A percentile compares a stretch with the other conserved stretches of the same genome.
Conservation (phyloP, 2,888 invertebrate species). For the Pherbina coryleti region DNA sequence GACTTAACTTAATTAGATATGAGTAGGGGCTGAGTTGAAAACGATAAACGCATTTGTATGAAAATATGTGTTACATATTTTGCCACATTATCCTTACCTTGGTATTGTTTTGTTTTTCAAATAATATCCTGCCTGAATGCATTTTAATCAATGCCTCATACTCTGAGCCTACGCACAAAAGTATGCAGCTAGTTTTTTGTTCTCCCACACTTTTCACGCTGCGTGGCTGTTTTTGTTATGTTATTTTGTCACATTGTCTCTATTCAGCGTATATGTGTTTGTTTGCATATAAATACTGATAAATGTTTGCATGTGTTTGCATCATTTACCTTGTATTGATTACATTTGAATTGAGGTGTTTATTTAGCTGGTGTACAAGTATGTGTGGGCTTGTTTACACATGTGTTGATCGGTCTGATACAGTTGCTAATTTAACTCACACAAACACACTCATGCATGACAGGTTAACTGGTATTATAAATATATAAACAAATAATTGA, state of each 20-base stretch:
- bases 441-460: slow-evolving; percentile 7
- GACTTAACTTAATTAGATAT: too few relatives aligned
- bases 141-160: too few relatives aligned
- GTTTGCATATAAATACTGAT: background rate
- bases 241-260: background rate
- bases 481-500: slow-evolving; percentile 25
- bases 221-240: too few relatives aligned
- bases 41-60: too few relatives aligned
- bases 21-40: too few relatives aligned
- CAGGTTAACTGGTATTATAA: background rate
- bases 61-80: too few relatives aligned
- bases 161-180: too few relatives aligned
- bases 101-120: too few relatives aligned
- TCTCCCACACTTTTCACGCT: too few relatives aligned
- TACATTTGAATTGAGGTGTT: background rate
- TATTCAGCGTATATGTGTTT: background rate
- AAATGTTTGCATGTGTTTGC: slow-evolving; percentile 2
- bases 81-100: too few relatives aligned
- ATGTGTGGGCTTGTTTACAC: slow-evolving; percentile 7
- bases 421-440: background rate
- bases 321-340: background rate
- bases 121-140: too few relatives aligned
- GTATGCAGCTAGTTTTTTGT: too few relatives aligned
- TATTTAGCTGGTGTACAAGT: background rate
- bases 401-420: background rate